phyloP scores from a whole-genome alignment of 2,113 vertebrate genomes.

The Siniperca knerii region DNA sequence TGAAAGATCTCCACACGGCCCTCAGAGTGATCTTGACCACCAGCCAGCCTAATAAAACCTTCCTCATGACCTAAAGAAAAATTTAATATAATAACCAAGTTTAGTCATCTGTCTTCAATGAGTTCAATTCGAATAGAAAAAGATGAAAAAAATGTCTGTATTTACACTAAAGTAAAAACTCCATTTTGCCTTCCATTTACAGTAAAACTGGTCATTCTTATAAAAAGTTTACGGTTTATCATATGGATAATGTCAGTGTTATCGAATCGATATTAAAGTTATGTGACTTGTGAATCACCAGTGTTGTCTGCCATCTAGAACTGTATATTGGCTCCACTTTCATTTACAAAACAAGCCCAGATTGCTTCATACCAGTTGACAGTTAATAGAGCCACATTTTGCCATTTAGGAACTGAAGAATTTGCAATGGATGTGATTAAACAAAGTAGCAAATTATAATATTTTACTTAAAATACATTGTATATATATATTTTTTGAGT shows the following conservation, averaged over 20 bases:
- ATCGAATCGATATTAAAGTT: background rate
- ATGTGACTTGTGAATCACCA: background rate
- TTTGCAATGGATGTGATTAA: background rate
- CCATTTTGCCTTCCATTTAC: background rate
- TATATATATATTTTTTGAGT: background rate
- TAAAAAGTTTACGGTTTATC: no score
- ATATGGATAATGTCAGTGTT: background rate
- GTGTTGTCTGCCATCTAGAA: no score
- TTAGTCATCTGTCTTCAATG: no score
- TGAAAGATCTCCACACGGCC: constrained; percentile 61
- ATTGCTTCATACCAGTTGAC: background rate
- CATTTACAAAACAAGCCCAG: background rate
- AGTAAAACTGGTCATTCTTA: background rate
- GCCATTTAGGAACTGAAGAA: background rate
- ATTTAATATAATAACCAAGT: no score
- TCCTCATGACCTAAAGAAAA: constrained; percentile 26
- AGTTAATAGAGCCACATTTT: background rate
- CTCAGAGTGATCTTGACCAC: constrained; percentile 32
- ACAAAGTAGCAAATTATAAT: background rate
- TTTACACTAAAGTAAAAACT: no score
- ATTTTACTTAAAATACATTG: background rate
- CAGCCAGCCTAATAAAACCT: constrained; percentile 16
- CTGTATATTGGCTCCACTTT: background rate
- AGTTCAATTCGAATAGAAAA: no score
- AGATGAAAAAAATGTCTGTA: no score